These are phyloP conservation scores for Scaptomyza tumidula DNA, from an alignment of 2,888 invertebrate species.

Conservation along the genomic window DNA sequence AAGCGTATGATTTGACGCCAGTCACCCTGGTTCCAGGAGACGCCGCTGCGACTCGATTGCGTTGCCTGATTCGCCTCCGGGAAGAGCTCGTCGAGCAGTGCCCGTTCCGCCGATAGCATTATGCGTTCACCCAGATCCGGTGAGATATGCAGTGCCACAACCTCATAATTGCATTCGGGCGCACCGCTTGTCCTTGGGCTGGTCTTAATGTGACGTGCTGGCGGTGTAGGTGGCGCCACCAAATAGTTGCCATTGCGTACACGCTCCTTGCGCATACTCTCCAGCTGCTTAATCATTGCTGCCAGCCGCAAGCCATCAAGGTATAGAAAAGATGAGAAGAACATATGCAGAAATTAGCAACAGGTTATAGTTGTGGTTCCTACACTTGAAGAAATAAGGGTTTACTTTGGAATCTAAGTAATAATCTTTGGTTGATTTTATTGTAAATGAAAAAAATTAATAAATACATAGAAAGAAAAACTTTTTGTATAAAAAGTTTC, in stretches of 20 bases:
- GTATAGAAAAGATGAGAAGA: no score
- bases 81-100: conserved; percentile 91
- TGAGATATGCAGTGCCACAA: conserved; percentile 93
- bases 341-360: conserved; percentile 20
- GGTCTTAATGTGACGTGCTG: conserved; percentile 81
- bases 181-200: conserved; percentile 75
- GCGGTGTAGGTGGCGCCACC: conserved; percentile 84
- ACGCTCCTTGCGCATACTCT: conserved; percentile 89
- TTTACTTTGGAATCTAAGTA: no score
- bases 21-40: conserved; percentile 93
- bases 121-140: conserved; percentile 90
- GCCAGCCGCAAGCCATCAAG: conserved; percentile 48
- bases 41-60: conserved; percentile 91
- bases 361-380: conserved; percentile 6
- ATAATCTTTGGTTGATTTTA: no score
- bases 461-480: no score
- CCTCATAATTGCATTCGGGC: conserved; percentile 88
- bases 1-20: conserved; percentile 93
- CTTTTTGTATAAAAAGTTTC: no score
- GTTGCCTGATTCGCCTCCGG: conserved; percentile 90
- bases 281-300: conserved; percentile 91
- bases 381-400: not conserved
- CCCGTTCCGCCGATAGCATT: conserved; percentile 92
- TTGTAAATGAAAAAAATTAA: no score
- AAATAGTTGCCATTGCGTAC: conserved; percentile 86